These are phyloP conservation scores for Acanthochromis polyacanthus DNA, from an alignment of 2,113 vertebrate species.

Conservation along the genomic window DNA sequence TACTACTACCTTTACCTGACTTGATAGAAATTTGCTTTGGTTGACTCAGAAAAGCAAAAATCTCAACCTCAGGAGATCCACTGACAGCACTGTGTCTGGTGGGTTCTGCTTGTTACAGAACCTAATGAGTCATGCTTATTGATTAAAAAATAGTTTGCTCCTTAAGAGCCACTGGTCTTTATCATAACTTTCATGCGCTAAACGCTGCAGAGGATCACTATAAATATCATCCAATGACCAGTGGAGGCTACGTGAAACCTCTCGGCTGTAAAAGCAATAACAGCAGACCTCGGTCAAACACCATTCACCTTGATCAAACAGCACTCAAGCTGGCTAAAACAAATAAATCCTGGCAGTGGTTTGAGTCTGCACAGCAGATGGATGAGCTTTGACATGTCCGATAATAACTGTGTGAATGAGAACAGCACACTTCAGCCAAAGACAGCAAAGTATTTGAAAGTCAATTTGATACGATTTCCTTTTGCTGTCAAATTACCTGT, in stretches of 20 bases:
- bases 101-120: too few relatives aligned
- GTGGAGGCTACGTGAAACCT: neutral
- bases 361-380: slow-evolving; percentile 51
- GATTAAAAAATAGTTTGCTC: neutral
- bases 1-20: too few relatives aligned
- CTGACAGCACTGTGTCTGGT: too few relatives aligned
- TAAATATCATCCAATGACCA: neutral
- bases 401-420: slow-evolving; percentile 50
- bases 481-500: slow-evolving; percentile 57
- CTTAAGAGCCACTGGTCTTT: neutral
- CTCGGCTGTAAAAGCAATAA: slow-evolving; percentile 28
- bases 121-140: neutral
- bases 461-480: slow-evolving; percentile 49
- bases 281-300: slow-evolving; percentile 55
- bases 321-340: slow-evolving; percentile 32
- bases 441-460: slow-evolving; percentile 66
- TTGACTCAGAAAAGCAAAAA: too few relatives aligned
- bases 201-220: slow-evolving; percentile 9
- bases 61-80: too few relatives aligned
- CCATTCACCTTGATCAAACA: slow-evolving; percentile 64
- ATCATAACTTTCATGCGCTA: neutral
- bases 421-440: slow-evolving; percentile 37
- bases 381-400: slow-evolving; percentile 58
- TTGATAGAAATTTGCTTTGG: too few relatives aligned
- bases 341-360: slow-evolving; percentile 40